Conservation (phyloP, 2,888 invertebrate species). For the Seladonia tumulorum region DNA sequence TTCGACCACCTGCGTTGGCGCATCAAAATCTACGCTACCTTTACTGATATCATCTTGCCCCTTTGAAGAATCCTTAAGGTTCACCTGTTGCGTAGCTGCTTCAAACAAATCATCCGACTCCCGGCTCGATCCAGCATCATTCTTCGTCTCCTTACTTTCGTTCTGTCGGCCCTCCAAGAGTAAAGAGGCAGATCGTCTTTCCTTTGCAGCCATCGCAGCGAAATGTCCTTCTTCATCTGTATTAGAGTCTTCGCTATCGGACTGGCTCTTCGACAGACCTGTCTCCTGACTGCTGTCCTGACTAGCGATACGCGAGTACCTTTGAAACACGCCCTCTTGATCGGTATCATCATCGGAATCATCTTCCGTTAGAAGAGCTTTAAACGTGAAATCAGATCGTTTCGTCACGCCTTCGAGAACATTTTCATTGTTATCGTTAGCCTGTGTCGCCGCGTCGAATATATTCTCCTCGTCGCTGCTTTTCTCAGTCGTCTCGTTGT, state of each 20-base stretch:
- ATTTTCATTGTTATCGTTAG: slow-evolving; percentile 7
- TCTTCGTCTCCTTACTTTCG: slow-evolving; percentile 18
- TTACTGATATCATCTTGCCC: background rate
- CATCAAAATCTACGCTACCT: background rate
- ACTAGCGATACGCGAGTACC: slow-evolving; percentile 7
- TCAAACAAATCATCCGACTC: slow-evolving; percentile 63
- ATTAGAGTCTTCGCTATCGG: slow-evolving; percentile 34
- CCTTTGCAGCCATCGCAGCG: slow-evolving; percentile 25
- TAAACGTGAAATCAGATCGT: background rate
- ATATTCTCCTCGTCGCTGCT: slow-evolving; percentile 51
- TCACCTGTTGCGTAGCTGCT: slow-evolving; percentile 44
- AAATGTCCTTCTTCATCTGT: slow-evolving; percentile 55
- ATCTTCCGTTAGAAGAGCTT: background rate
- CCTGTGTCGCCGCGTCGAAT: slow-evolving; percentile 44
- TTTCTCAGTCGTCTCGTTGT: background rate
- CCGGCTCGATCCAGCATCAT: slow-evolving; percentile 24
- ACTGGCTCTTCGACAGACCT: background rate
- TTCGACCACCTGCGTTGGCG: background rate
- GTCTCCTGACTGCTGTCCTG: background rate
- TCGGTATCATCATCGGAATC: slow-evolving; percentile 57
- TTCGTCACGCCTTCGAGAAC: slow-evolving; percentile 41
- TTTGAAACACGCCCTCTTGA: slow-evolving; percentile 51
- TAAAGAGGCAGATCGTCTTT: background rate
- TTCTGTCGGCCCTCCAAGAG: background rate
- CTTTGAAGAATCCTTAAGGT: background rate